Base-by-base conservation (phyloP, 1,140 invertebrate species). In the Ooceraea biroi region DNA sequence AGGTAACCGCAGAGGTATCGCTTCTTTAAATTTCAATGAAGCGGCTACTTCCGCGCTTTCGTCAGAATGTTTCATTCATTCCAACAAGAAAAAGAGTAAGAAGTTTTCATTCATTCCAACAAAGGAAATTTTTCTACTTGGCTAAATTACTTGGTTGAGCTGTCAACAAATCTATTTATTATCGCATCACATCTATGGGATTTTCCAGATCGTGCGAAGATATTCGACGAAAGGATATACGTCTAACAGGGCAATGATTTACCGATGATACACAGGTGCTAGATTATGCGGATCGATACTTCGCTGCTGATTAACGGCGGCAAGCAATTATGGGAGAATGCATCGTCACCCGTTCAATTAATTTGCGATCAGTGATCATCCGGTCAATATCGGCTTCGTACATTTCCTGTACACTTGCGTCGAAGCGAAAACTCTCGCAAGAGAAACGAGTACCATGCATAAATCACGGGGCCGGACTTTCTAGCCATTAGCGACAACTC, bases 401-500 rank as follows among this genome's bases (percentile, higher is more conserved):
- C 46, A 44, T 83, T 83, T 83, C 50, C 71, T 71, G 61, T 82
- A 73, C 25, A 82, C 19, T 41, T 41, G 27, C 22, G 44, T 4
- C 27, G 14, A 52, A 77, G 74, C 48, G 22, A 77, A 30, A 66
- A 46, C 74, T 66, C 73, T 77, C 74, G 11, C 74, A 19, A 77
- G 74, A 66, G 48, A 66, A 77, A 77, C 74, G 46, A 66, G 46
- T 30, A 66, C 74, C 25, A 57, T 12, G 71, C 46, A 83, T 82
- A 65, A 77, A 87, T 76, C 76, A 71, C 55, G 80, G 27, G 66
- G 44, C 22, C 30, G 63, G 69, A 87, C 84, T 88, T 88, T 88
- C 84, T 84, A 88, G 66, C 66, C 72, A 88, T 86, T 86, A 86
- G 68, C 69, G 72, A 86, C 60, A 78, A 55, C 60, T 77, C 48